Conservation (phyloP, 1,140 invertebrate species). For the Drosophila rufa region DNA sequence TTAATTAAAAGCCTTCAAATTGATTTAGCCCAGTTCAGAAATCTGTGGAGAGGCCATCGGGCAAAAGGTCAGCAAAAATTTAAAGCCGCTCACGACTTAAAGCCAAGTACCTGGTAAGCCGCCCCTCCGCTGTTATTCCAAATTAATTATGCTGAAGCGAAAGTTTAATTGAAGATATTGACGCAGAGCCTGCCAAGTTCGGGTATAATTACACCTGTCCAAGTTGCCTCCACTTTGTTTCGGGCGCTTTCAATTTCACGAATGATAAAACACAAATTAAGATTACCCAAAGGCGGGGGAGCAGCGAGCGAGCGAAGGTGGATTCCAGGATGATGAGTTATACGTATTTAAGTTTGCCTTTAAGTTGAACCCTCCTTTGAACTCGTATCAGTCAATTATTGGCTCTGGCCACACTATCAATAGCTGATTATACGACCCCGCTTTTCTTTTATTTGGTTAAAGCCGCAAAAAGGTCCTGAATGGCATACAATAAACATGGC, state of each 20-base stretch:
- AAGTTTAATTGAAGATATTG: conserved; percentile 80
- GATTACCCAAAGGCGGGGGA: conserved; percentile 16
- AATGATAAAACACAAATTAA: conserved; percentile 77
- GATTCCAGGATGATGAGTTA: conserved; percentile 18
- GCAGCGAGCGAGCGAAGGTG: too few relatives aligned
- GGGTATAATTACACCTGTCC: conserved; percentile 79
- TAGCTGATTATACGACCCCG: conserved; percentile 58
- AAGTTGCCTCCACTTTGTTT: conserved; percentile 64
- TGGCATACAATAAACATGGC: conserved; percentile 44
- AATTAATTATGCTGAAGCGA: conserved; percentile 75
- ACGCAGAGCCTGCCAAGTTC: conserved; percentile 39
- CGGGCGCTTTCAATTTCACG: conserved; percentile 72
- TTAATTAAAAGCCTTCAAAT: conserved; percentile 82
- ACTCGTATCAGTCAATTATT: conserved; percentile 61
- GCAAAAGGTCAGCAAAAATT: conserved; percentile 49
- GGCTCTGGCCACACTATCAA: conserved; percentile 58
- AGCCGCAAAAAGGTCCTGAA: conserved; percentile 68
- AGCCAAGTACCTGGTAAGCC: conserved; percentile 9
- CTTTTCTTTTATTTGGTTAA: conserved; percentile 44
- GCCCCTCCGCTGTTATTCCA: conserved; percentile 27
- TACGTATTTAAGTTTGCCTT: conserved; percentile 3
- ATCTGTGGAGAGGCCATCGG: conserved; percentile 20
- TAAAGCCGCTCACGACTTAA: conserved; percentile 44
- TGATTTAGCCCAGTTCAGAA: conserved; percentile 62
- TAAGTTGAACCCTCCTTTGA: conserved; percentile 20